Evolutionary conservation across 2,797 vertebrate species (phyloP).

Genomic region (Percopsis omiscomaycus): DNA sequence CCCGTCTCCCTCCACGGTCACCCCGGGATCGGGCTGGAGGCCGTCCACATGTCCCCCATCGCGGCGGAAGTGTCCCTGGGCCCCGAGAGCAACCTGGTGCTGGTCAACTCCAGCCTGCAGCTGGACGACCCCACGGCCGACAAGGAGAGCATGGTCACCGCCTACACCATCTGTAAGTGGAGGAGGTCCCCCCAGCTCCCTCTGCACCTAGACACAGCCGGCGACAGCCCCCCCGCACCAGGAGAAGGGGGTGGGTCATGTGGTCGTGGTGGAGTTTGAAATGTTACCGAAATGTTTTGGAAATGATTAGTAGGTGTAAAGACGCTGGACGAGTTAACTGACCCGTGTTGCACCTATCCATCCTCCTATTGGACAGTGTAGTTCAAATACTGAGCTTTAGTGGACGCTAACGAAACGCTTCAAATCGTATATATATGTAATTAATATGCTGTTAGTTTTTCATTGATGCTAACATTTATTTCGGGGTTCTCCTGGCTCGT

Average conservation of each 20-base stretch:
- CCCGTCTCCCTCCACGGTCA: slow-evolving; percentile 91
- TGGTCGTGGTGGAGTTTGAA: too few species aligned
- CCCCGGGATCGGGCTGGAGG: slow-evolving; percentile 90
- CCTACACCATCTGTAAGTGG: slow-evolving; percentile 94
- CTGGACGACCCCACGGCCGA: slow-evolving; percentile 92
- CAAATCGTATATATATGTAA: too few species aligned
- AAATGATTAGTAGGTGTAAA: too few species aligned
- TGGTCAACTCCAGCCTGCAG: slow-evolving; percentile 90
- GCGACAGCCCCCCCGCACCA: too few species aligned
- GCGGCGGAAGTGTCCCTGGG: slow-evolving; percentile 92
- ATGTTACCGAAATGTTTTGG: not conserved
- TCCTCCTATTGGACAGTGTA: too few species aligned
- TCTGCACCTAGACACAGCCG: not conserved
- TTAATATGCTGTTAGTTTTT: too few species aligned
- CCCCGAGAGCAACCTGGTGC: slow-evolving; percentile 90
- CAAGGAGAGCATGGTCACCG: slow-evolving; percentile 93
- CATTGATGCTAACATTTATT: too few species aligned
- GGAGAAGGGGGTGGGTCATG: too few species aligned
- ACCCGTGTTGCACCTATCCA: too few species aligned
- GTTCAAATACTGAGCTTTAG: too few species aligned
- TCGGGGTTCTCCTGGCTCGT: slow-evolving; percentile 64
- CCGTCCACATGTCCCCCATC: slow-evolving; percentile 91
- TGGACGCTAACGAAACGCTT: too few species aligned
- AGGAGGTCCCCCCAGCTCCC: not conserved
- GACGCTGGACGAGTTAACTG: too few species aligned